phyloP scores from a whole-genome alignment of 2,797 vertebrate genomes.

The Sebastes hubbsi region DNA sequence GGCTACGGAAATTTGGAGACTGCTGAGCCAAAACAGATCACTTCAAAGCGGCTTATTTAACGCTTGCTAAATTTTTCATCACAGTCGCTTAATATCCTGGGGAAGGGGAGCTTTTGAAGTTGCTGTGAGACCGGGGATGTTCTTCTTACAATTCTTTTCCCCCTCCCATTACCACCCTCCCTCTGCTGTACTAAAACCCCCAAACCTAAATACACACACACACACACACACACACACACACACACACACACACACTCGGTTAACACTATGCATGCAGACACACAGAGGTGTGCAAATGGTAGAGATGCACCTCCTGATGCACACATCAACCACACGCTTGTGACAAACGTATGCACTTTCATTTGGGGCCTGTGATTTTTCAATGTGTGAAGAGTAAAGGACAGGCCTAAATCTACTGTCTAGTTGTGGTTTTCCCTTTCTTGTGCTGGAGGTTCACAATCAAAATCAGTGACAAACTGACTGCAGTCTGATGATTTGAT shows the following conservation, averaged over 20 bases:
- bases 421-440: background rate
- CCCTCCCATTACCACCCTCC: conserved; percentile 70
- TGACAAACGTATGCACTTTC: conserved; percentile 29
- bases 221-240: conserved; percentile 46
- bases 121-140: conserved; percentile 84
- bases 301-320: conserved; percentile 8
- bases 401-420: background rate
- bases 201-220: conserved; percentile 63
- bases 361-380: conserved; percentile 29
- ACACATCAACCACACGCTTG: conserved; percentile 4
- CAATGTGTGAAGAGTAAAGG: conserved; percentile 1
- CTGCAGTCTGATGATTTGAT: background rate
- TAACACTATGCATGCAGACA: conserved; percentile 22
- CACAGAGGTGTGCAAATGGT: background rate
- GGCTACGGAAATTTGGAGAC: conserved; percentile 86
- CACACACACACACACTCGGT: conserved; percentile 40
- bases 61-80: conserved; percentile 90
- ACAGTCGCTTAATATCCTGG: conserved; percentile 90
- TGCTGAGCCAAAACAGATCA: conserved; percentile 89
- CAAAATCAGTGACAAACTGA: background rate
- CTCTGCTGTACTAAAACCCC: conserved; percentile 59
- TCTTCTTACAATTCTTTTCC: conserved; percentile 82
- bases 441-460: background rate
- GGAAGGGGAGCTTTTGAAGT: conserved; percentile 89
- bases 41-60: conserved; percentile 91